Base-by-base conservation (phyloP, 1,140 invertebrate species). In the Lordiphosa clarofinis region DNA sequence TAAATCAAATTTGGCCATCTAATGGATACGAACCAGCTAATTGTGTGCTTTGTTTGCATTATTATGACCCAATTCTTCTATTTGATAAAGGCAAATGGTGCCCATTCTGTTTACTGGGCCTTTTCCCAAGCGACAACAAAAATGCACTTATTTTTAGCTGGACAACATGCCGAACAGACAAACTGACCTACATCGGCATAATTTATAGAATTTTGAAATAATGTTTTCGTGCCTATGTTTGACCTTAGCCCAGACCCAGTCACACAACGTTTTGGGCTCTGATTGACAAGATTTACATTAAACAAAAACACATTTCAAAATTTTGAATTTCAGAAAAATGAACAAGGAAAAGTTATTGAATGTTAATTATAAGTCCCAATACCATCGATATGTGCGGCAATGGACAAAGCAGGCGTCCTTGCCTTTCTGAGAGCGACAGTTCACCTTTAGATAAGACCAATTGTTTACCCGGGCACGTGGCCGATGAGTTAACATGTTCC, bases 321-420 rank as follows among this genome's bases (percentile, higher is more conserved):
- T 52, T 53, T 42, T 15, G 39, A 52, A 47, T 56, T 53, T 61
- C 35, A 49, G 33, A 57, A 60, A 61, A 74, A 66, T 78, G 50
- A 56, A 78, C 63, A 37, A 43, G 28, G 43, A 74, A 81, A 69
- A 79, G 75, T 81, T 79, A 81, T 79, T 79, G 75, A 75, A 81
- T 72, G 55, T 75, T 71, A 81, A 79, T 67, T 81, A 74, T 70
- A 81, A 79, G 74, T 79, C 56, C 65, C 75, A 74, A 79, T 74
- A 79, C 58, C 74, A 59, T 59, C 63, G 12, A 59, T 68, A 44
- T 61, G 24, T 50, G 12, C 5, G 24, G 24, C 24, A 28, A 31
- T 31, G 8, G 28, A 31, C 28, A 31, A 5, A 8, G 6, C 28
- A 8, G 6, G 28, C 28, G 28, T 31, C 28, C 28, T 31, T 31